These are phyloP conservation scores for Hippocampus kuda DNA, from an alignment of 2,797 vertebrate genomes.

Conservation along the genomic window DNA sequence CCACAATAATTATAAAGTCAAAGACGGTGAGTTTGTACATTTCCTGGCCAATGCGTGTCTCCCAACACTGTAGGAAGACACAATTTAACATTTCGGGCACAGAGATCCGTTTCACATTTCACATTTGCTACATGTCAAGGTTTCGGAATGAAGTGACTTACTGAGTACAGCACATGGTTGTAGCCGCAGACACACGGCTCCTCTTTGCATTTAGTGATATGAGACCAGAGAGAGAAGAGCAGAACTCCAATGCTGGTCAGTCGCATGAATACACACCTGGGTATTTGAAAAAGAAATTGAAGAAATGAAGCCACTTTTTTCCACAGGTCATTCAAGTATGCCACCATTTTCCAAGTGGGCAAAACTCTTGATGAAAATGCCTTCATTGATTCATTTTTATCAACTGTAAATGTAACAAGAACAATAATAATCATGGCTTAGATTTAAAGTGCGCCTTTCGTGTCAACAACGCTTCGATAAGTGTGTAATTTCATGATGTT, in stretches of 20 bases:
- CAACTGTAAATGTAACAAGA: neutral
- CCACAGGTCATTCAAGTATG: neutral
- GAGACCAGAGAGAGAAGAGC: slow-evolving; percentile 82
- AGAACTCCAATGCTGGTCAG: slow-evolving; percentile 87
- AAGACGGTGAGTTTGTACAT: slow-evolving; percentile 98
- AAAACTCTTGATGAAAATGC: neutral
- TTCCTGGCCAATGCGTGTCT: slow-evolving; percentile 88
- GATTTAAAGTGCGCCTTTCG: neutral
- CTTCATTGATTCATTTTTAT: neutral
- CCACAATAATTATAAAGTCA: slow-evolving; percentile 83
- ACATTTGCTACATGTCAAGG: neutral
- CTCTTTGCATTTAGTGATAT: slow-evolving; percentile 69
- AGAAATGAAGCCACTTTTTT: neutral
- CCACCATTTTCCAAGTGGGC: neutral
- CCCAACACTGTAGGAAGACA: slow-evolving; percentile 79
- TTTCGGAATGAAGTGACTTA: slow-evolving; percentile 51
- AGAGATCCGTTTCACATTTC: neutral
- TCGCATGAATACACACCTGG: slow-evolving; percentile 88
- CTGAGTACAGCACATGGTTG: slow-evolving; percentile 79
- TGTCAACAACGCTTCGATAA: neutral
- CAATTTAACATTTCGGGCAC: neutral
- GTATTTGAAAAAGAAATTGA: slow-evolving; percentile 1
- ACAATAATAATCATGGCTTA: neutral
- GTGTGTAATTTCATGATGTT: neutral
- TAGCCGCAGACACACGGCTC: slow-evolving; percentile 77